Evolutionary conservation across 2,888 invertebrate genomes (phyloP).

Genomic region (Ectemnius continuus): DNA sequence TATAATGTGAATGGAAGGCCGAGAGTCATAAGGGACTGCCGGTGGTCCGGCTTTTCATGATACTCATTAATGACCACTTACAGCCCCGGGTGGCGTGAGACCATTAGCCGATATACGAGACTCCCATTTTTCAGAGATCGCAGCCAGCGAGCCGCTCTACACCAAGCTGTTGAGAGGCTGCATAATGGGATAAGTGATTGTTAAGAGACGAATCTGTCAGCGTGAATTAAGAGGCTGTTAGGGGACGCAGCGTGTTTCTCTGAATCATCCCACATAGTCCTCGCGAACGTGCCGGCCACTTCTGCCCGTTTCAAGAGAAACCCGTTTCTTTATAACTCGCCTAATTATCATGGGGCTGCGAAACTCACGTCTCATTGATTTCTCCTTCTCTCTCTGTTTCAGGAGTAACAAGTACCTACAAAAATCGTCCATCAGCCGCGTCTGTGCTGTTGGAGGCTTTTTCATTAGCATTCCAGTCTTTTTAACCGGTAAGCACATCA

Average conservation of each 20-base stretch:
- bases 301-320: slow-evolving; percentile 7
- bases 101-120: background rate
- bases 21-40: no score
- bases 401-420: slow-evolving; percentile 95
- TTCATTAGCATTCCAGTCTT: slow-evolving; percentile 97
- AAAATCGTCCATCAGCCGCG: slow-evolving; percentile 93
- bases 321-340: slow-evolving; percentile 38
- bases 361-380: slow-evolving; percentile 40
- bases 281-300: background rate
- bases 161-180: slow-evolving; percentile 2
- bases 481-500: slow-evolving; percentile 86
- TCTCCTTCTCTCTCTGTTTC: slow-evolving; percentile 77
- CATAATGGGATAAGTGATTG: slow-evolving; percentile 3
- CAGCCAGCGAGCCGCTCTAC: background rate
- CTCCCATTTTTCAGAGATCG: slow-evolving; percentile 3
- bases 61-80: no score
- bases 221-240: slow-evolving; percentile 12
- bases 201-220: background rate
- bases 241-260: slow-evolving; percentile 12
- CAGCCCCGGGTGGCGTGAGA: no score
- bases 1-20: no score
- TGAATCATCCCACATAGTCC: slow-evolving; percentile 13
- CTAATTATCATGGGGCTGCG: slow-evolving; percentile 50
- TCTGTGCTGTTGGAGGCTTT: slow-evolving; percentile 95
- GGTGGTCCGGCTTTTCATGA: no score